Evolutionary conservation across 2,797 vertebrate genomes (phyloP).

Genomic region (Thripadectes ignobilis): DNA sequence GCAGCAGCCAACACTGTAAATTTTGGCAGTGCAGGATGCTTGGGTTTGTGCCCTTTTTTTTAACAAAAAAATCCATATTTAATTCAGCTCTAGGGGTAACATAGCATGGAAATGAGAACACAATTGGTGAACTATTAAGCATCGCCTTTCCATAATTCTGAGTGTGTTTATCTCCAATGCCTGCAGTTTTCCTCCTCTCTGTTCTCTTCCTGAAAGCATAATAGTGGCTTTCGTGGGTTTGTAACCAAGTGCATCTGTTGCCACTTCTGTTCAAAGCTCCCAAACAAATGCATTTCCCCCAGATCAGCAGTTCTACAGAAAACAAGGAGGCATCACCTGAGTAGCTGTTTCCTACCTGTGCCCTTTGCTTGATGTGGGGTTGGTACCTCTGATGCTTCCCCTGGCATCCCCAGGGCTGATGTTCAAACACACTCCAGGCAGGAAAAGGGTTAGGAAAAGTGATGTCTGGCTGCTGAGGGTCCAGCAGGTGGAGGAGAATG

Average conservation of each 20-base stretch:
- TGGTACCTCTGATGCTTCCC: not conserved
- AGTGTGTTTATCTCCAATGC: not conserved
- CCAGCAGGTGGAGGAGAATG: not conserved
- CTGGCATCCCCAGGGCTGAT: too few species aligned
- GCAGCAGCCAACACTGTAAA: not conserved
- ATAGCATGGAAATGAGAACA: not conserved
- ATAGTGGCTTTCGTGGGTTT: not conserved
- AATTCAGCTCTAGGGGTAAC: not conserved
- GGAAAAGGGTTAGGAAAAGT: rapidly evolving
- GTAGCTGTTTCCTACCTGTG: not conserved
- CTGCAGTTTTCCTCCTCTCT: not conserved
- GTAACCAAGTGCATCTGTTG: constrained; percentile 38
- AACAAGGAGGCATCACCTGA: too few species aligned
- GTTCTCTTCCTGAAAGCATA: constrained; percentile 11
- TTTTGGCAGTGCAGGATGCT: not conserved
- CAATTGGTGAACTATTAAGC: constrained; percentile 6
- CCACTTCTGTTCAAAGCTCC: constrained; percentile 35
- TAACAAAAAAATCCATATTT: not conserved
- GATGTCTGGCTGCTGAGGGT: not conserved
- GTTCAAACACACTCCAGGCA: not conserved
- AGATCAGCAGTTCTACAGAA: not conserved
- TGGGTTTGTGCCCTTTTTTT: not conserved
- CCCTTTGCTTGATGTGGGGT: not conserved
- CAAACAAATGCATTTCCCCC: not conserved
- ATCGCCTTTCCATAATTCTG: not conserved